Evolutionary conservation across 2,888 invertebrate species (phyloP), one percentile per base, ranked within the genome.

Genomic region (Andrena fulva): DNA sequence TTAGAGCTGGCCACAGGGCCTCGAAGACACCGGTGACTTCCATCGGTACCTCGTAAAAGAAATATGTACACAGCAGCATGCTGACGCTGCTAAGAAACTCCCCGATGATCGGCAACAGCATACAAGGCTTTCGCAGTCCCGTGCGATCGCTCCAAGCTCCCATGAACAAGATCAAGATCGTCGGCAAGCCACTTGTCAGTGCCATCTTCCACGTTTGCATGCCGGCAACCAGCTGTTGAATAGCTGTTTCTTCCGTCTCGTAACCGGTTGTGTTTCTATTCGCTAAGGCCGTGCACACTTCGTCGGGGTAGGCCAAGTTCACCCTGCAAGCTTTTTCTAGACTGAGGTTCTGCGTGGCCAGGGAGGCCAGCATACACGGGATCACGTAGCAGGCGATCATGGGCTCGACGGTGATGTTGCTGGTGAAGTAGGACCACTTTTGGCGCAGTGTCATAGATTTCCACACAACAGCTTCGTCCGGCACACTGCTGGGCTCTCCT

Each of bases 151-250:
- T 94, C 95, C 95, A 95, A 0, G 97, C 97, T 1, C 98, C 98
- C 89, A 98, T 95, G 92, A 98, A 97, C 90, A 98, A 95, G 81
- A 98, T 96, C 76, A 98, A 94, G 50, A 97, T 95, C 64, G 97
- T 97, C n/a, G 98, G 98, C 33, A 98, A 94, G 64, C 97, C 96
- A 86, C 97, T 97, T 93, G 98, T 98, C 54, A 98, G 94, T 70
- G 97, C 96, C 12, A 97, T 97, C 92, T 98, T 97, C 97, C 97
- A 98, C 27, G 97, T 97, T 74, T 97, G 96, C 95, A 98, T 97
- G 4, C 96, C 96, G 0, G 98, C 97, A 60, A 96, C 95, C 8
- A 96, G 91, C 75, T 95, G 94, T 83, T 96, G 96, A 0, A 96
- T 95, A 5, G 95, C 95, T 12, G 95, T 92, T 90, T 97, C 97